Conservation (phyloP, 2,888 invertebrate species). For the Xanthia icteritia region DNA sequence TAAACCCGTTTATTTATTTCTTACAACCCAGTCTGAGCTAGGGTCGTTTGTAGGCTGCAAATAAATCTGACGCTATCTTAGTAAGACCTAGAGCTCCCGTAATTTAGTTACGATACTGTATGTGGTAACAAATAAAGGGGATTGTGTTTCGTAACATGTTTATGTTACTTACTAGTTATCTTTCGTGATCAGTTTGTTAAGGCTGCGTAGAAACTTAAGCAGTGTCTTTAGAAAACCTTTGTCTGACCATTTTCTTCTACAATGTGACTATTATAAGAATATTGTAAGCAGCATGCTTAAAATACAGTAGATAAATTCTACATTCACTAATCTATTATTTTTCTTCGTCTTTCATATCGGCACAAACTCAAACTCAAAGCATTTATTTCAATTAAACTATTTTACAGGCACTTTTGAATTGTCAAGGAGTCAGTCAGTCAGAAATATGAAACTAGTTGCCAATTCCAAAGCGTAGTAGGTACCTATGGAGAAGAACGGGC, state of each 20-base stretch:
- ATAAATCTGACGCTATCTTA: constrained; percentile 53
- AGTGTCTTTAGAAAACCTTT: not conserved
- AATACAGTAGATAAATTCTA: not conserved
- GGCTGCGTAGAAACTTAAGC: not conserved
- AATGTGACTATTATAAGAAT: not conserved
- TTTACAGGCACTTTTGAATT: too few species aligned
- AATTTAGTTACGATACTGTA: constrained; percentile 50
- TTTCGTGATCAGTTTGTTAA: constrained; percentile 16
- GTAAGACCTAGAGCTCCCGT: constrained; percentile 33
- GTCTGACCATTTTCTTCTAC: not conserved
- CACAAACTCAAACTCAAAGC: too few species aligned
- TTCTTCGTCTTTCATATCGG: not conserved
- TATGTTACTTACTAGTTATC: constrained; percentile 23
- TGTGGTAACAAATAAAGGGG: constrained; percentile 29
- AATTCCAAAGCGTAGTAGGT: too few species aligned
- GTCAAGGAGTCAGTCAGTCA: too few species aligned
- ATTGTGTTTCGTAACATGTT: constrained; percentile 31
- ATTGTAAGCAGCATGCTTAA: not conserved
- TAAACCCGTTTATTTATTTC: constrained; percentile 41
- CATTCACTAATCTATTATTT: not conserved
- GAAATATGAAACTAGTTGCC: too few species aligned
- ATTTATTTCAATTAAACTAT: too few species aligned
- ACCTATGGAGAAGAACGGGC: too few species aligned
- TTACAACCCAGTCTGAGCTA: not conserved
- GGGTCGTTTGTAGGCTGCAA: constrained; percentile 22